Percentiles rank a stretch among this genome's conserved stretches.
These are phyloP conservation scores for Drosophila helvetica DNA, from an alignment of 2,888 invertebrate genomes.

Conservation along the genomic window DNA sequence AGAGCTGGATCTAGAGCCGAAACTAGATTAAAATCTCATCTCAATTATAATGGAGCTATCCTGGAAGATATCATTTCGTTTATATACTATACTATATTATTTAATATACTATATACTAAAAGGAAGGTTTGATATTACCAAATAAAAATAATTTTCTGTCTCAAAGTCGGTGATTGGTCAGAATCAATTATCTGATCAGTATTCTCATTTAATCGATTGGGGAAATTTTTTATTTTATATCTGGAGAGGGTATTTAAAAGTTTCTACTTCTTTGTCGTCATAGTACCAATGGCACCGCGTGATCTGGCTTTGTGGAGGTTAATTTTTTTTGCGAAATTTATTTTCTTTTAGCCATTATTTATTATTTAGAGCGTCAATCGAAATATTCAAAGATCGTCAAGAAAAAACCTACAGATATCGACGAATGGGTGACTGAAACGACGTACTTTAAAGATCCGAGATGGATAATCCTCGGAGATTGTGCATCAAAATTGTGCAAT, in stretches of 20 bases:
- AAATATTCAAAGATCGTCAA: background rate
- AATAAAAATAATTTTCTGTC: background rate
- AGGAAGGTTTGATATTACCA: no score
- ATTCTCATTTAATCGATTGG: no score
- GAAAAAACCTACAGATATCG: background rate
- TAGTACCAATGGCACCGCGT: conserved; percentile 28
- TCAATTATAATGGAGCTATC: background rate
- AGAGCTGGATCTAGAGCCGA: background rate
- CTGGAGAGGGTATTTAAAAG: background rate
- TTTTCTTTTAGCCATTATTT: conserved; percentile 19
- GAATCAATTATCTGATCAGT: background rate
- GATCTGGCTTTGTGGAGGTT: conserved; percentile 33
- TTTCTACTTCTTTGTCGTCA: conserved; percentile 19
- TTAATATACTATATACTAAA: no score
- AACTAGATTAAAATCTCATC: background rate
- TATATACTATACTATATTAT: no score
- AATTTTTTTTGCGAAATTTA: conserved; percentile 36
- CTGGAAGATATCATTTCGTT: no score
- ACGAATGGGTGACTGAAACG: no score
- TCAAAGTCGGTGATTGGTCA: no score
- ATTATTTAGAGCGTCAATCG: conserved; percentile 18
- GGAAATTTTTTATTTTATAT: no score
- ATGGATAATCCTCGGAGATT: background rate
- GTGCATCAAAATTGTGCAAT: background rate
- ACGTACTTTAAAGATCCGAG: no score